Evolutionary conservation across 2,797 vertebrate genomes (phyloP).

Genomic region (Columba guinea): DNA sequence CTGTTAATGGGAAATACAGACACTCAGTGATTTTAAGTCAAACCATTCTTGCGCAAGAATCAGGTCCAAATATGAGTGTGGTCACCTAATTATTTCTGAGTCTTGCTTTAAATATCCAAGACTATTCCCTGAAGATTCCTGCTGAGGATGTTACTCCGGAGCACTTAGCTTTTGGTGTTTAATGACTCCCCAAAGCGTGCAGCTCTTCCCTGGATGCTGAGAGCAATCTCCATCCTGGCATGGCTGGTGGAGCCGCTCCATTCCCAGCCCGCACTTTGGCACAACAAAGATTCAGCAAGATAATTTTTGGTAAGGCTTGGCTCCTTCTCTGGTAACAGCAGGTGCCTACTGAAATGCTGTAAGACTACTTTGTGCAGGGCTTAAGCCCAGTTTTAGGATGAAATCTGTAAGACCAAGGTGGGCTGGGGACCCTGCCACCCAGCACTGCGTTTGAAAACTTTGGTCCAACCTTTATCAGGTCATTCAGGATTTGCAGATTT

Average conservation of each 20-base stretch:
- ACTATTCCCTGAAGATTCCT: background rate
- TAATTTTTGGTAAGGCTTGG: background rate
- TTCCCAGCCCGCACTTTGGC: background rate
- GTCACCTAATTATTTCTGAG: background rate
- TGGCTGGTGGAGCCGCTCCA: fast-evolving
- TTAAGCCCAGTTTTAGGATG: background rate
- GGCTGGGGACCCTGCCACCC: background rate
- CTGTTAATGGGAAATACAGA: background rate
- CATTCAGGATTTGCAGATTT: background rate
- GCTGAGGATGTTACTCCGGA: background rate
- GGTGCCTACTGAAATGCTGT: background rate
- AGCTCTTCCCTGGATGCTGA: background rate
- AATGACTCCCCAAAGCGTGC: background rate
- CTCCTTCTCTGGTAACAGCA: background rate
- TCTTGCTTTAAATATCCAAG: background rate
- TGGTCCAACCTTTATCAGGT: background rate
- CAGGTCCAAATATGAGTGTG: background rate
- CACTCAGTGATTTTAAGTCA: background rate
- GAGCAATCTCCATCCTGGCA: background rate
- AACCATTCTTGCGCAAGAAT: background rate
- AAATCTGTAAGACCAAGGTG: background rate
- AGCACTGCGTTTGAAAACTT: background rate
- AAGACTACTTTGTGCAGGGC: background rate
- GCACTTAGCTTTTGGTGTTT: background rate
- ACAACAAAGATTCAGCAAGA: background rate